Conservation (phyloP, 2,113 vertebrate species). For the Carassius carassius region DNA sequence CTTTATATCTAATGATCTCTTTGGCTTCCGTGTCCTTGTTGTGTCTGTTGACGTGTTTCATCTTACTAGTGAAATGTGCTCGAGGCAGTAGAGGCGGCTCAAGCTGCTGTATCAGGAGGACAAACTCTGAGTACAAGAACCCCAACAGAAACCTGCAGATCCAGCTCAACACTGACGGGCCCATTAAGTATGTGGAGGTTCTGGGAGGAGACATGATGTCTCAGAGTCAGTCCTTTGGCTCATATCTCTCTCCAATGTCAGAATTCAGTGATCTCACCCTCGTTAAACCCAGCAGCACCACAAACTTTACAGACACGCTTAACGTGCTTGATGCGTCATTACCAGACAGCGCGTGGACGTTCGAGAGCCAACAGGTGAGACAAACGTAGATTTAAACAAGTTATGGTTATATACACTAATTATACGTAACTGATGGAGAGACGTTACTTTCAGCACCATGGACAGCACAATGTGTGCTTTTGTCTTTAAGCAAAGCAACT, state of each 20-base stretch:
- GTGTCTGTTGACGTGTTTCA: no score
- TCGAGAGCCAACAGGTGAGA: slow-evolving; percentile 46
- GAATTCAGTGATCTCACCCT: slow-evolving; percentile 70
- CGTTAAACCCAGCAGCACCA: slow-evolving; percentile 63
- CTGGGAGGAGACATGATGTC: slow-evolving; percentile 61
- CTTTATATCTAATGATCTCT: no score
- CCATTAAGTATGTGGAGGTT: slow-evolving; percentile 72
- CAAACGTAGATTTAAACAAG: no score
- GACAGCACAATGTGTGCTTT: no score
- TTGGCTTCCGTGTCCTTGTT: no score
- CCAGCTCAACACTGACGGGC: slow-evolving; percentile 69
- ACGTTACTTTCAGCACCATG: no score
- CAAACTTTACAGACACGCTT: slow-evolving; percentile 47
- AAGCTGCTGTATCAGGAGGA: slow-evolving; percentile 43
- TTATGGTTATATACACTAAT: no score
- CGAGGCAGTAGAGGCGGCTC: background rate
- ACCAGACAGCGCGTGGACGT: slow-evolving; percentile 49
- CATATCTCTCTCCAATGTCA: slow-evolving; percentile 69
- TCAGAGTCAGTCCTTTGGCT: slow-evolving; percentile 69
- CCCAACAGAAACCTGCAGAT: slow-evolving; percentile 68
- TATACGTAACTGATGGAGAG: no score
- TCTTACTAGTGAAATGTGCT: no score
- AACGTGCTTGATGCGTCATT: slow-evolving; percentile 54
- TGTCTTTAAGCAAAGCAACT: no score
- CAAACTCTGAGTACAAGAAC: slow-evolving; percentile 49